Evolutionary conservation across 2,888 invertebrate genomes (phyloP), one percentile per base, ranked within the genome.

Genomic region (Crossocerus cetratus): DNA sequence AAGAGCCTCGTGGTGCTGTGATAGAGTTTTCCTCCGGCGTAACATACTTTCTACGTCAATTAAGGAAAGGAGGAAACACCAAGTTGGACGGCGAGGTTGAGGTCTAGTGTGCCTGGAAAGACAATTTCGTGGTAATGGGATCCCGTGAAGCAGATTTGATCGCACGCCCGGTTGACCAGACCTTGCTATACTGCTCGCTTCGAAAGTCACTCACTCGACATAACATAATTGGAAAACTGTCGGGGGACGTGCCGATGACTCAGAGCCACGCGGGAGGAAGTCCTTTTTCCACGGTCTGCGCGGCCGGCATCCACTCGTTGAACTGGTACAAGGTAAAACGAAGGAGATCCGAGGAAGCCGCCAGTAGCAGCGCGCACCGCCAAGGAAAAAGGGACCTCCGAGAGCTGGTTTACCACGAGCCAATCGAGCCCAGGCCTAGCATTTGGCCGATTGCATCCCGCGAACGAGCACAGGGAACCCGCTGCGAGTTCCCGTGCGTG

Each of bases 251-350:
- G 73, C 44, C 75, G 77, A 74, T 86, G 86, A 88, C 76, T 88
- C 88, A 49, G 32, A 32, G 32, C 32, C 13, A 88, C 83, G 80
- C 83, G 83, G 79, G 81, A 84, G 87, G 86, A 87, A 87, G 83
- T 86, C 75, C 82, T 82, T 82, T 84, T 84, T 82, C 82, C 82
- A 73, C 71, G 75, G 62, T 69, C 56, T 32, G 59, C 62, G 16
- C 76, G 65, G 65, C 54, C 73, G 59, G 80, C 84, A 83, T 86
- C 84, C 83, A 84, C 71, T 79, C 77, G 57, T 44, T 65, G 67
- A 87, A 86, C 83, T 83, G 84, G 84, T 76, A 82, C 86, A 86
- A 88, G 87, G 86, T 85, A 82, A 84, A 85, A 86, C 84, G 81
- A 64, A 77, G 73, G 60, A 58, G 70, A 70, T 65, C 45, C 53